These are phyloP conservation scores for Eristalinus sepulchralis DNA, from an alignment of 2,888 invertebrate species.

Conservation along the genomic window DNA sequence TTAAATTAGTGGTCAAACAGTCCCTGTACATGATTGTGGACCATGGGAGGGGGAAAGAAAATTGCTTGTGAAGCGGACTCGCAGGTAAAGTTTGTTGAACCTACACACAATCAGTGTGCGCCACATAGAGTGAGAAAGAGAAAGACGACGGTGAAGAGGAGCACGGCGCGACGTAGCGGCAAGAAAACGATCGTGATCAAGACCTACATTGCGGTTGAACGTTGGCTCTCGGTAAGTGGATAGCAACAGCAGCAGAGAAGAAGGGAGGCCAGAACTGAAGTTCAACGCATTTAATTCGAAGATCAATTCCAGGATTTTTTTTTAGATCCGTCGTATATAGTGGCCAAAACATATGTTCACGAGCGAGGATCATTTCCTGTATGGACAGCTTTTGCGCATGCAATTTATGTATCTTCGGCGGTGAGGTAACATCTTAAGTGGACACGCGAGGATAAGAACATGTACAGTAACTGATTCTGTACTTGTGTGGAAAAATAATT, in stretches of 20 bases:
- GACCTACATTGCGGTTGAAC: constrained; percentile 53
- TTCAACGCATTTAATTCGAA: not conserved
- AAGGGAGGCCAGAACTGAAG: not conserved
- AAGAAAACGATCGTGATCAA: constrained; percentile 49
- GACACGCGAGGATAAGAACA: too few species aligned
- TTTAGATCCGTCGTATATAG: not conserved
- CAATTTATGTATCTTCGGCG: not conserved
- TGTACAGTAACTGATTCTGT: not conserved
- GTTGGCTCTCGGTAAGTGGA: constrained; percentile 6
- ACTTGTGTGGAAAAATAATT: not conserved
- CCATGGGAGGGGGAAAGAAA: not conserved
- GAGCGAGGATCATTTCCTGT: not conserved
- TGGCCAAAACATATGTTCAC: not conserved
- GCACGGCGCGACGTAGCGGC: not conserved
- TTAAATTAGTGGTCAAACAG: constrained; percentile 40
- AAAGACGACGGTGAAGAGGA: constrained; percentile 1
- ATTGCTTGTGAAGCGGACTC: constrained; percentile 8
- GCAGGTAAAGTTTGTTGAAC: constrained; percentile 30
- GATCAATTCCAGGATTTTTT: not conserved
- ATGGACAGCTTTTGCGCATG: not conserved
- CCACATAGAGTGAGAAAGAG: not conserved
- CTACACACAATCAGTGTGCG: not conserved
- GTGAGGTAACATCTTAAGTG: not conserved
- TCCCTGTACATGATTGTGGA: not conserved
- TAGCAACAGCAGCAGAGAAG: not conserved